phyloP scores from a whole-genome alignment of 2,888 invertebrate species.

The Netelia melanura region DNA sequence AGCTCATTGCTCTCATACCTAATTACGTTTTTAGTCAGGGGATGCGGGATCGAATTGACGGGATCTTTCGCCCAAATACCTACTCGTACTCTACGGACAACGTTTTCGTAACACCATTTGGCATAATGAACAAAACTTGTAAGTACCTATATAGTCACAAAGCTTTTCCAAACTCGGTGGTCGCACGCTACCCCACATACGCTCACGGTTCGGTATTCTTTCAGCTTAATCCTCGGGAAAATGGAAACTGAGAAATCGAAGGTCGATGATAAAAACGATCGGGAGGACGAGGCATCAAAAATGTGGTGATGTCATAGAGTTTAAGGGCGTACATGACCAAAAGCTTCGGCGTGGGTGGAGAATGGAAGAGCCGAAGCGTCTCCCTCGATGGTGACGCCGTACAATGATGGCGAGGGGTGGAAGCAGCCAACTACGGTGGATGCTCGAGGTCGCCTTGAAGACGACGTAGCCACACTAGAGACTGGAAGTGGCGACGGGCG shows the following conservation, averaged over 20 bases:
- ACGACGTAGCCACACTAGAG: conserved; percentile 66
- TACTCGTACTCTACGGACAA: too few relatives aligned
- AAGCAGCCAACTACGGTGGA: conserved; percentile 52
- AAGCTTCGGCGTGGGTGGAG: conserved; percentile 65
- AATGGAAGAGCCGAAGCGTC: conserved; percentile 56
- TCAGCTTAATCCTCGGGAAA: not conserved
- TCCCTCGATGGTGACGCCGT: conserved; percentile 50
- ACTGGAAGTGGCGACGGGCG: conserved; percentile 66
- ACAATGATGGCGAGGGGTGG: conserved; percentile 38
- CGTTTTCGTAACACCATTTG: too few relatives aligned
- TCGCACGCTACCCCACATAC: too few relatives aligned
- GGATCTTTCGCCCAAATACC: too few relatives aligned
- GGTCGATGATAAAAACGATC: conserved; percentile 75
- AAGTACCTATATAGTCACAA: too few relatives aligned
- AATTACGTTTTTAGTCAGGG: too few relatives aligned
- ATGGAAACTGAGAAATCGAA: conserved; percentile 32
- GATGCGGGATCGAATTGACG: too few relatives aligned
- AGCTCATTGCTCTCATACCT: too few relatives aligned
- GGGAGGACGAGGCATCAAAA: conserved; percentile 77
- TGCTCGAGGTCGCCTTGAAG: conserved; percentile 72
- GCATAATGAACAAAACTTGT: too few relatives aligned
- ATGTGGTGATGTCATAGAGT: conserved; percentile 77
- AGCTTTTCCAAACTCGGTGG: too few relatives aligned
- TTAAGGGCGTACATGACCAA: conserved; percentile 77
- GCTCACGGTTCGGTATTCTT: not conserved